Conservation (phyloP, 2,888 invertebrate genomes). For the Agrotis exclamationis region DNA sequence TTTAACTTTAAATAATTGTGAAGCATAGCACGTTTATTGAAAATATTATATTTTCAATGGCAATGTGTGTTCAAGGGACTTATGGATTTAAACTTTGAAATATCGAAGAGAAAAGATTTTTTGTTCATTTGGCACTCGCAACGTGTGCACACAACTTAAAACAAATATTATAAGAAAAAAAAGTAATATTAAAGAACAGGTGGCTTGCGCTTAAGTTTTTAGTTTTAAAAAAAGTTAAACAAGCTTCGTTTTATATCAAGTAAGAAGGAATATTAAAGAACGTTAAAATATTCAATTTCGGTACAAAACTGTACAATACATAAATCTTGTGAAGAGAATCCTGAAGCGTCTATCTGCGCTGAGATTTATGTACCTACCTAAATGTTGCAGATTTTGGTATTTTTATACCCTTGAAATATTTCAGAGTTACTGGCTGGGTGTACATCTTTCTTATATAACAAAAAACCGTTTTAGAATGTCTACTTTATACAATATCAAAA, state of each 20-base stretch:
- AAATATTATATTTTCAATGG: no score
- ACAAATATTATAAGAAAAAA: no score
- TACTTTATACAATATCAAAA: neutral
- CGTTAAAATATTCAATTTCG: constrained; percentile 18
- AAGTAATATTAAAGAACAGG: no score
- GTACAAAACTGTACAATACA: constrained; percentile 22
- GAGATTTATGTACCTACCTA: constrained; percentile 46
- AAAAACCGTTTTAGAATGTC: neutral
- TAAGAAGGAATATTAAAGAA: neutral
- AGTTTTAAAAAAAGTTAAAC: neutral
- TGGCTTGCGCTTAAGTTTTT: no score
- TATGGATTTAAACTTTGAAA: neutral
- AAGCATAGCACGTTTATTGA: no score
- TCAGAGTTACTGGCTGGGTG: neutral
- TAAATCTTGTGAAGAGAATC: constrained; percentile 37
- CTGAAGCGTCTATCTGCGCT: constrained; percentile 6
- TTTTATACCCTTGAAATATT: constrained; percentile 11
- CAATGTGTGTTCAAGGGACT: no score
- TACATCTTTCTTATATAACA: neutral
- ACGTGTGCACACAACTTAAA: no score
- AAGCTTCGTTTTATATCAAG: neutral
- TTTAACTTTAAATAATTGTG: no score
- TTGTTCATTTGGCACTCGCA: no score
- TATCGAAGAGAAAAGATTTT: neutral
- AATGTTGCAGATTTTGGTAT: constrained; percentile 15